Percentiles rank a stretch among this genome's conserved stretches.
Evolutionary conservation across 1,140 invertebrate genomes (phyloP).

Genomic region (Calephelis nemesis): DNA sequence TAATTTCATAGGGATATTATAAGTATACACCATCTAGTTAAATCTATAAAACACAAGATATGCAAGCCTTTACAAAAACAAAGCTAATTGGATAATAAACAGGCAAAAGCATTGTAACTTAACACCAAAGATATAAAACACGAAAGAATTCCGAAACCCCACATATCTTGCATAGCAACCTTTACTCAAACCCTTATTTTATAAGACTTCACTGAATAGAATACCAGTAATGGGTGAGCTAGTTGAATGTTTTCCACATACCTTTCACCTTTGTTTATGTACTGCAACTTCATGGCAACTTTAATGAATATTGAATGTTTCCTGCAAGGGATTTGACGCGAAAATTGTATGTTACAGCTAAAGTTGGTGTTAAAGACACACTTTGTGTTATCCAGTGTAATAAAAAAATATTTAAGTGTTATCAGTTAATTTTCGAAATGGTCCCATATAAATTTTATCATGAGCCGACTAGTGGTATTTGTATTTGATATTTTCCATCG

Average conservation of each 20-base stretch:
- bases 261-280: slow-evolving; percentile 11
- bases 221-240: slow-evolving; percentile 11
- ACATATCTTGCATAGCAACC: not conserved
- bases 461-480: no score
- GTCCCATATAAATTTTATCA: no score
- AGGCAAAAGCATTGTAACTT: not conserved
- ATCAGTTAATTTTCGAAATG: no score
- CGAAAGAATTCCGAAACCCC: not conserved
- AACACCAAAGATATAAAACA: slow-evolving; percentile 17
- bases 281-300: slow-evolving; percentile 1
- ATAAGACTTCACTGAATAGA: slow-evolving; percentile 7
- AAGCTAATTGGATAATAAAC: not conserved
- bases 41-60: no score
- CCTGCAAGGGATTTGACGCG: not conserved
- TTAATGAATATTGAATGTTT: slow-evolving; percentile 10
- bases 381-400: no score
- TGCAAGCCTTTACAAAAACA: not conserved
- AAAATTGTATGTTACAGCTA: not conserved
- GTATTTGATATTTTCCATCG: no score
- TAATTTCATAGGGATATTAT: no score
- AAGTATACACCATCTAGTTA: no score
- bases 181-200: slow-evolving; percentile 11
- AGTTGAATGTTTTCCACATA: slow-evolving; percentile 8
- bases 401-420: no score
- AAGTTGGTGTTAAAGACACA: not conserved